Percentiles rank a stretch among this genome's conserved stretches.
phyloP scores from a whole-genome alignment of 1,140 invertebrate genomes.

The Gryllus bimaculatus region DNA sequence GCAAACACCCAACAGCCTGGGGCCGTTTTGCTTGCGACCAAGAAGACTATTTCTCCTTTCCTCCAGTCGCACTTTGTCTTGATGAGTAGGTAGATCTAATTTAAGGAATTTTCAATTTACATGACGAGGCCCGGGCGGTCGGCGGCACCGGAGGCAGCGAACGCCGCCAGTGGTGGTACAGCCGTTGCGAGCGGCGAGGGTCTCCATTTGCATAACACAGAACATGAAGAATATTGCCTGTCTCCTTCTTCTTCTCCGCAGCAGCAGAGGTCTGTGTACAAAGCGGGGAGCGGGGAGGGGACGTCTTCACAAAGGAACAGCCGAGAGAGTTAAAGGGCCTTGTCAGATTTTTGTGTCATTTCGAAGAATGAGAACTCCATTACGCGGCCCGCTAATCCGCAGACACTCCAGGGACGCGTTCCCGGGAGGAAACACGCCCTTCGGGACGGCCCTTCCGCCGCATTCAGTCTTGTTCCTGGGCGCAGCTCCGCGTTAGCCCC shows the following conservation, averaged over 20 bases:
- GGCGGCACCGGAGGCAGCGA: too few species aligned
- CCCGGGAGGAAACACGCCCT: not conserved
- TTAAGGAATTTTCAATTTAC: slow-evolving; percentile 2
- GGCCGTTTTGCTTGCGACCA: too few species aligned
- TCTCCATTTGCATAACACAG: not conserved
- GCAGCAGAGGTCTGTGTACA: not conserved
- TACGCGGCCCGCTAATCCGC: not conserved
- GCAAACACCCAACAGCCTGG: too few species aligned
- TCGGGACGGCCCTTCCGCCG: too few species aligned
- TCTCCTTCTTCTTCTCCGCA: not conserved
- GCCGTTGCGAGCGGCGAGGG: not conserved
- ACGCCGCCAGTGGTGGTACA: not conserved
- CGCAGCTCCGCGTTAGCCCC: not conserved
- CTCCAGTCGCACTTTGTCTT: not conserved
- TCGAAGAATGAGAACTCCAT: not conserved
- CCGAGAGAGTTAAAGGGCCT: not conserved
- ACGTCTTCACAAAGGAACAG: not conserved
- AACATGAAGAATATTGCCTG: not conserved
- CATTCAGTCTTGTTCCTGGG: not conserved
- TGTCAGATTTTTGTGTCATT: not conserved
- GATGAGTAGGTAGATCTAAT: not conserved
- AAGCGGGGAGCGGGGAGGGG: not conserved
- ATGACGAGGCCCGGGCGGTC: not conserved
- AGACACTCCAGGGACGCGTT: not conserved
- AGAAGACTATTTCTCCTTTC: not conserved